A percentile compares a stretch with the other conserved stretches of the same genome.
These are phyloP conservation scores for Apodemia duryi DNA, from an alignment of 2,888 invertebrate species.

Conservation along the genomic window DNA sequence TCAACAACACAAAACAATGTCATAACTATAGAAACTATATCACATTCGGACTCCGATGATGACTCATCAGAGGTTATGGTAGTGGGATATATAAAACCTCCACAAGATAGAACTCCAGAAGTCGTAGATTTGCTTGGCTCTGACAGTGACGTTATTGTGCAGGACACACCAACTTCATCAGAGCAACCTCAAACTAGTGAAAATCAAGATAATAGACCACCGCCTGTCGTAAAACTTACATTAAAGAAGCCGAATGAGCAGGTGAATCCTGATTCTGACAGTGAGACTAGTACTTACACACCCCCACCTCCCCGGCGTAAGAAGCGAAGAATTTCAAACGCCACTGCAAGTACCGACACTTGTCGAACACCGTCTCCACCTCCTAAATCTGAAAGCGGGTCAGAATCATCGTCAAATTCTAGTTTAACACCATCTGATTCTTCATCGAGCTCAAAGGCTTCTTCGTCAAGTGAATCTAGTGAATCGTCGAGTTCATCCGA, in stretches of 20 bases:
- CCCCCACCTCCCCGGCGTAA: constrained; percentile 36
- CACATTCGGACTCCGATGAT: constrained; percentile 67
- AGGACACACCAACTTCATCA: constrained; percentile 45
- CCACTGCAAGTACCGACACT: background rate
- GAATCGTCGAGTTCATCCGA: constrained; percentile 29
- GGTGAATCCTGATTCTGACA: constrained; percentile 37
- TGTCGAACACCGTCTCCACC: constrained; percentile 28
- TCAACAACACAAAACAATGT: constrained; percentile 41
- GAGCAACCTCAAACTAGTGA: constrained; percentile 32
- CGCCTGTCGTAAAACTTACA: constrained; percentile 37
- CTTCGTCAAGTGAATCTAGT: constrained; percentile 20
- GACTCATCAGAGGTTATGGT: constrained; percentile 80
- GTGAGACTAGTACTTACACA: constrained; percentile 42
- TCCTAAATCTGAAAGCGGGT: constrained; percentile 15
- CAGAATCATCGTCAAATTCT: constrained; percentile 25
- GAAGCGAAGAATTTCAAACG: constrained; percentile 27
- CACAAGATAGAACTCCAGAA: constrained; percentile 82
- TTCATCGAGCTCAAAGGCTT: constrained; percentile 22
- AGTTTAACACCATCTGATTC: constrained; percentile 27
- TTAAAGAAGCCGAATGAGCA: constrained; percentile 40
- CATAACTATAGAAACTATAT: constrained; percentile 69
- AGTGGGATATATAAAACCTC: constrained; percentile 83
- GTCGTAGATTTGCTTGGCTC: constrained; percentile 80
- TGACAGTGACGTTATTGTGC: constrained; percentile 71
- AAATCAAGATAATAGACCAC: constrained; percentile 27